Conservation (phyloP, 2,797 vertebrate genomes). For the Anguilla obscura region DNA sequence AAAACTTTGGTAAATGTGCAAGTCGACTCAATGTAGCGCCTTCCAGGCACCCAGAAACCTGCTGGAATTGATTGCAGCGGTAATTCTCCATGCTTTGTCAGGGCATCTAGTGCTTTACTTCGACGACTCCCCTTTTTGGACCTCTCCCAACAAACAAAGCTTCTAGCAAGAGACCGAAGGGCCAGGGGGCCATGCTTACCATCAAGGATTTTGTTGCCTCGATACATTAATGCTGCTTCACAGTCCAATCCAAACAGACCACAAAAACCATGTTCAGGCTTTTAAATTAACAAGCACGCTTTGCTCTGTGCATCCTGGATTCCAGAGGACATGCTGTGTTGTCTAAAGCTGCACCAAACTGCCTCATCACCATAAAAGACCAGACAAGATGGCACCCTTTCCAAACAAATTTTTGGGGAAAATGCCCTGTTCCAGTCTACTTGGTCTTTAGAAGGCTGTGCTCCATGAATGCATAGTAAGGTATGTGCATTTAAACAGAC, state of each 20-base stretch:
- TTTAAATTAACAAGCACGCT: neutral
- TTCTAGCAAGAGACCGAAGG: neutral
- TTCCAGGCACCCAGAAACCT: neutral
- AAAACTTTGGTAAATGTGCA: neutral
- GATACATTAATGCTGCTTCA: neutral
- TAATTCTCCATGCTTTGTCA: neutral
- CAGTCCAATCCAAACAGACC: neutral
- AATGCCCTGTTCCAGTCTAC: neutral
- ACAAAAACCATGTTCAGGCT: slow-evolving; percentile 11
- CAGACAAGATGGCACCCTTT: neutral
- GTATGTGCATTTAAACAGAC: neutral
- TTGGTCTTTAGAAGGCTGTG: neutral
- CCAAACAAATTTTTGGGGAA: neutral
- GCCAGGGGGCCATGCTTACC: neutral
- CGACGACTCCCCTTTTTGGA: neutral
- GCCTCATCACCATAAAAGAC: neutral
- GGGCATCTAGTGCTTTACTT: neutral
- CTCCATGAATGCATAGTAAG: neutral
- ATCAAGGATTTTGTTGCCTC: neutral
- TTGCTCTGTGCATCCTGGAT: neutral
- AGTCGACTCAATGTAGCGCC: neutral
- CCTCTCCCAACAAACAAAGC: neutral
- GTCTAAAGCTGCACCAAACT: neutral
- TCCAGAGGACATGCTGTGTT: neutral
- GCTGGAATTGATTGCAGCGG: neutral